Conservation (phyloP, 2,113 vertebrate genomes). For the Podilymbus podiceps region DNA sequence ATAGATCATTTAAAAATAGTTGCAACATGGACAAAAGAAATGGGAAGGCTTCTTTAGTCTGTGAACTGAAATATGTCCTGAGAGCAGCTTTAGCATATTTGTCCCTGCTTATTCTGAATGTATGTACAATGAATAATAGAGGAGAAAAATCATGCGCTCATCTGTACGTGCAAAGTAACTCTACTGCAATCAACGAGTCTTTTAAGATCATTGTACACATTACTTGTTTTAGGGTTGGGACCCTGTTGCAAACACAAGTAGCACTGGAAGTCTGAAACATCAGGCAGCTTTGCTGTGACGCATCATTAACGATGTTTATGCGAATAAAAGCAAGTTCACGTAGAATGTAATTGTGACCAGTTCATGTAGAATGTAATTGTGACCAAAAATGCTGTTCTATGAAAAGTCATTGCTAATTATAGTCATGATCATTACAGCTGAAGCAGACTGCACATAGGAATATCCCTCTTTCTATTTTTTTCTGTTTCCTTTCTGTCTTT, state of each 20-base stretch:
- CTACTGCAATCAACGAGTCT: background rate
- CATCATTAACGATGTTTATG: background rate
- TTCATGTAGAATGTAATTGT: background rate
- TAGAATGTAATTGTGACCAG: background rate
- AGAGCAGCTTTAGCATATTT: background rate
- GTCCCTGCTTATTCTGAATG: background rate
- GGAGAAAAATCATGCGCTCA: fast-evolving
- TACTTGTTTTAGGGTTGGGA: background rate
- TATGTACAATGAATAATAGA: background rate
- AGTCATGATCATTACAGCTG: background rate
- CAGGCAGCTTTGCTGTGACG: background rate
- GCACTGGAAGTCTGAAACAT: background rate
- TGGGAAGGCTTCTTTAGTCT: background rate
- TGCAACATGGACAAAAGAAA: background rate
- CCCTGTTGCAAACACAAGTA: background rate
- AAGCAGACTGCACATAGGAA: background rate
- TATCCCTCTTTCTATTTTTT: background rate
- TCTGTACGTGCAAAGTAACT: background rate
- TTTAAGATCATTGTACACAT: background rate
- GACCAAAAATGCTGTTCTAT: background rate
- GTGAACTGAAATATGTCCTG: background rate
- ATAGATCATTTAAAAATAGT: background rate
- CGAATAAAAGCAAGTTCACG: background rate
- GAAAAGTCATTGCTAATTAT: background rate
- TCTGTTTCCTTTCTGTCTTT: background rate